A percentile compares a stretch with the other conserved stretches of the same genome.
These are phyloP conservation scores for Platynereis dumerilii DNA, from an alignment of 2,888 invertebrate genomes.

Conservation along the genomic window DNA sequence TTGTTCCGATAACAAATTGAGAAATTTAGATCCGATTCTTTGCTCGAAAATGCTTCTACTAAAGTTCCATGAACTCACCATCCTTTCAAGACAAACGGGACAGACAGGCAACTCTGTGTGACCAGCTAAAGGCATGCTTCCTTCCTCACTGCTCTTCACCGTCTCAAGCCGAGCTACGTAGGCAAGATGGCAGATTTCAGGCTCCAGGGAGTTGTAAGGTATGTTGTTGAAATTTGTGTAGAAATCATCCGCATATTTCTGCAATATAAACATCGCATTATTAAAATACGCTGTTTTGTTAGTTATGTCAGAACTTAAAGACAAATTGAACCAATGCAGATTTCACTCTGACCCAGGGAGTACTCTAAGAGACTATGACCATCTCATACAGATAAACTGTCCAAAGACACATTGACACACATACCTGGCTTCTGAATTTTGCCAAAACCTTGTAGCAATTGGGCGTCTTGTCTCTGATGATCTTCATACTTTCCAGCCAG, in stretches of 20 bases:
- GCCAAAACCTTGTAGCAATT: constrained; percentile 98
- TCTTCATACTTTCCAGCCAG: constrained; percentile 87
- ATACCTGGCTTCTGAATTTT: constrained; percentile 73
- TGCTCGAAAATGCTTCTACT: too few relatives aligned
- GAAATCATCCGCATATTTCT: constrained; percentile 87
- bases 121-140: constrained; percentile 69
- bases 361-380: too few relatives aligned
- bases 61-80: constrained; percentile 56
- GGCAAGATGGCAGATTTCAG: constrained; percentile 89
- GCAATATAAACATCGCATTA: too few relatives aligned
- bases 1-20: too few relatives aligned
- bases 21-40: too few relatives aligned
- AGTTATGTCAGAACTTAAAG: too few relatives aligned
- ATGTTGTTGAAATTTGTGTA: constrained; percentile 91
- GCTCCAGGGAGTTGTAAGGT: constrained; percentile 91
- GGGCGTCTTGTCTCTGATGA: constrained; percentile 84
- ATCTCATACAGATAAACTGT: too few relatives aligned
- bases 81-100: constrained; percentile 92
- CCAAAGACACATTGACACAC: too few relatives aligned
- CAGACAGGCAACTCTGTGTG: constrained; percentile 90
- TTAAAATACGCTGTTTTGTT: too few relatives aligned
- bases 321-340: too few relatives aligned
- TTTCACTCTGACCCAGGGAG: too few relatives aligned
- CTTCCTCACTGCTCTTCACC: constrained; percentile 71
- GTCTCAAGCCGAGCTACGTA: constrained; percentile 94